Base-by-base conservation (phyloP, 2,888 invertebrate species). In the Chydorus sphaericus region DNA sequence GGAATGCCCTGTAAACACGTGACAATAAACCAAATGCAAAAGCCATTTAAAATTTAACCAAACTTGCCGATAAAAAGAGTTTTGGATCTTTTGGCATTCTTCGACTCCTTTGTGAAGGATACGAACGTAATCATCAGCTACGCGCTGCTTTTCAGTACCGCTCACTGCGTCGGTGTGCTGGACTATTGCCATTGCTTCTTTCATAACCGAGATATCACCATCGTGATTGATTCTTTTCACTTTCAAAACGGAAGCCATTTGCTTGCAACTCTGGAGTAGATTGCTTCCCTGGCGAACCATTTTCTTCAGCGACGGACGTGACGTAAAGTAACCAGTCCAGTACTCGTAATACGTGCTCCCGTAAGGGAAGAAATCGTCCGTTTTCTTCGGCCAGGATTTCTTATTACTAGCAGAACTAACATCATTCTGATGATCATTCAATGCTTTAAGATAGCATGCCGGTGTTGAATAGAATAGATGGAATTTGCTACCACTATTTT, bases 101-200 rank as follows among this genome's bases (percentile, higher is more conserved):
- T 74, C 69, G 1, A 88, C 71, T 0, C 85, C 92, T 14, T 75
- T 68, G 54, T 77, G 72, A 14, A 97, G 70, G 31, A 88, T 69
- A 29, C 83, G 73, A 28, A 84, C 81, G 69, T 97, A 98, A 70
- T 98, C 92, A 79, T 48, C 75, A 67, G 94, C 85, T 0, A 98
- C 85, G 68, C 85, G 77, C 67, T 91, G 78, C 67, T 91, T 84
- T 67, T 87, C 88, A 0, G 89, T 89, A 7, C 89, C 89, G 0
- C 89, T 88, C 1, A 94, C 79, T 0, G 85, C 89, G 68, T 96
- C 93, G 66, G 96, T 94, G 67, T 96, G 94, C 67, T 94, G 93
- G 14, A 68, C 64, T 4, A 74, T 66, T 11, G 68, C 74, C 63
- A 72, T 63, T 0, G 70, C 69, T 56, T 65, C 61, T 56, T 65